phyloP scores from a whole-genome alignment of 2,888 invertebrate genomes.

The Polia nebulosa region DNA sequence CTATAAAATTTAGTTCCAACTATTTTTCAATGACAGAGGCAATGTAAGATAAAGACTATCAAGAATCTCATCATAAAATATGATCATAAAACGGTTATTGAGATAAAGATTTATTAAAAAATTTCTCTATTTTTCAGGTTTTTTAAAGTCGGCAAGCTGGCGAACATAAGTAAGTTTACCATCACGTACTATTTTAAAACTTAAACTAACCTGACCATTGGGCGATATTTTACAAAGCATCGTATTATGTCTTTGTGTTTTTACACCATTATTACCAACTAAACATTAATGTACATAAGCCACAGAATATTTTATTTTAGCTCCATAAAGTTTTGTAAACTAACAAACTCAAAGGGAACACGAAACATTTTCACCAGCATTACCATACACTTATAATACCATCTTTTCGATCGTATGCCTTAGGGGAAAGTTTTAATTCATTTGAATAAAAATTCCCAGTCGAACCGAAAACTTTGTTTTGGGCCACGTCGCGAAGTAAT shows the following conservation, averaged over 20 bases:
- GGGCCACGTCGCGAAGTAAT: conserved; percentile 70
- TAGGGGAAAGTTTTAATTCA: conserved; percentile 61
- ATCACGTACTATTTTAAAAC: not conserved
- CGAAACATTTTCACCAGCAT: conserved; percentile 7
- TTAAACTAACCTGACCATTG: not conserved
- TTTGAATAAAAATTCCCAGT: conserved; percentile 66
- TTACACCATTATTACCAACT: not conserved
- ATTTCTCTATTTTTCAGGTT: conserved; percentile 79
- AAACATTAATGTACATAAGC: not conserved
- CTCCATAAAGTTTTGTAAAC: not conserved
- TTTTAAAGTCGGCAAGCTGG: conserved; percentile 86
- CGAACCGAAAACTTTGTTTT: conserved; percentile 64
- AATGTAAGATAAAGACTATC: too few relatives aligned
- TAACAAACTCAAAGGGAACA: not conserved
- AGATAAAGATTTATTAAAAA: not conserved
- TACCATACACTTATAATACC: conserved; percentile 32
- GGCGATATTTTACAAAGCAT: not conserved
- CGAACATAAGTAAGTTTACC: conserved; percentile 86
- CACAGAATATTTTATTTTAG: too few relatives aligned
- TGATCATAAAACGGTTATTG: too few relatives aligned
- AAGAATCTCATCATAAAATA: too few relatives aligned
- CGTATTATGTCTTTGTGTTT: too few relatives aligned
- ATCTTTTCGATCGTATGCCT: conserved; percentile 52
- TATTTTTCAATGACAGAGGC: too few relatives aligned
- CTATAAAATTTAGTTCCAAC: too few relatives aligned